Percentiles rank a stretch among this genome's conserved stretches.
Conservation (phyloP, 1,140 invertebrate genomes). For the Macrobrachium nipponense region DNA sequence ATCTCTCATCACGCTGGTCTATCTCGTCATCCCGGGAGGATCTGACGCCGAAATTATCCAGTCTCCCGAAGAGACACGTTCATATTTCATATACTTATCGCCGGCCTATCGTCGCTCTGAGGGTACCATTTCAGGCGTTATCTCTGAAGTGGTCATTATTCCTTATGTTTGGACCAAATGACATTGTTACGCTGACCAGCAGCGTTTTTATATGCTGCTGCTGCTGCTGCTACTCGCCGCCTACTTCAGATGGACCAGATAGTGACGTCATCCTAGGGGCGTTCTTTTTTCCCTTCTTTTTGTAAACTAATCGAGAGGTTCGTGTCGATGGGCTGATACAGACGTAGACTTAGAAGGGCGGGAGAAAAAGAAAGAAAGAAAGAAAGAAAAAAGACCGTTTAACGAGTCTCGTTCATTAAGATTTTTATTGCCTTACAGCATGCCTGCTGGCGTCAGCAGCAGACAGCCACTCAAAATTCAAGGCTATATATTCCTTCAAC, state of each 20-base stretch:
- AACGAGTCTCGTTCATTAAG: too few species aligned
- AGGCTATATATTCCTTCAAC: too few species aligned
- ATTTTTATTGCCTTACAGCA: too few species aligned
- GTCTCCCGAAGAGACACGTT: slow-evolving; percentile 15
- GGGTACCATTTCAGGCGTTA: slow-evolving; percentile 44
- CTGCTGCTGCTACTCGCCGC: background rate
- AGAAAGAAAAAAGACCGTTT: too few species aligned
- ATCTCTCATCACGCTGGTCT: slow-evolving; percentile 28
- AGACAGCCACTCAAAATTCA: too few species aligned
- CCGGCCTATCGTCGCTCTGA: slow-evolving; percentile 23
- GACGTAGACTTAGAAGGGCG: too few species aligned
- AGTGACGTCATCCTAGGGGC: background rate
- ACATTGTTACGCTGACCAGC: slow-evolving; percentile 13
- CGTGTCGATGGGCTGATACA: background rate
- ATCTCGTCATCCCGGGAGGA: slow-evolving; percentile 8
- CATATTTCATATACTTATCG: slow-evolving; percentile 56
- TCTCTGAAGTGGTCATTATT: slow-evolving; percentile 29
- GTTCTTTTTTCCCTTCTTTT: too few species aligned
- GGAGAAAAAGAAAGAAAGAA: too few species aligned
- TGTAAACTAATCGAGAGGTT: background rate
- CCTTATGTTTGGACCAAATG: slow-evolving; percentile 25
- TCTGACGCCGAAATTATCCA: slow-evolving; percentile 6
- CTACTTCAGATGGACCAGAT: slow-evolving; percentile 6
- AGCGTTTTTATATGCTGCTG: slow-evolving; percentile 7
- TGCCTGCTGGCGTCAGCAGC: too few species aligned